Evolutionary conservation across 2,113 vertebrate species (phyloP).

Genomic region (Axis porcinus): DNA sequence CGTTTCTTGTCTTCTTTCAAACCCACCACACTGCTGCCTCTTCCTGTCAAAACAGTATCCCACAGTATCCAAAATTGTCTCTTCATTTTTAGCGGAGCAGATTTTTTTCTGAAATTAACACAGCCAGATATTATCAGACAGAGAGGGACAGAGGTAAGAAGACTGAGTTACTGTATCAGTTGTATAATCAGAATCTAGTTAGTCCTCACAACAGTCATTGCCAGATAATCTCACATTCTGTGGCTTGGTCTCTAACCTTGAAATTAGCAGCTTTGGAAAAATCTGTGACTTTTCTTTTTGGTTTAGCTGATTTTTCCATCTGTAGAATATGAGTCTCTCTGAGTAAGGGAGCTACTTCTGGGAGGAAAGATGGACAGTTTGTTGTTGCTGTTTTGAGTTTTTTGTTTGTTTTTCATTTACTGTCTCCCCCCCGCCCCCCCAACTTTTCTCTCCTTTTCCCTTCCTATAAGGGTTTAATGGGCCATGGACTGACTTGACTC

Average conservation of each 20-base stretch:
- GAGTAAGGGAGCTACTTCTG: neutral
- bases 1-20: constrained; percentile 50
- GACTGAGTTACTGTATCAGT: neutral
- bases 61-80: constrained; percentile 19
- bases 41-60: constrained; percentile 15
- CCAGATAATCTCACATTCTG: constrained; percentile 1
- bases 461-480: neutral
- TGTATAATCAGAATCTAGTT: constrained; percentile 10
- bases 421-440: neutral
- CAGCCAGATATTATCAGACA: constrained; percentile 59
- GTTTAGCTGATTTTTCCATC: neutral
- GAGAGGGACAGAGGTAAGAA: constrained; percentile 62
- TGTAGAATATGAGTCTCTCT: neutral
- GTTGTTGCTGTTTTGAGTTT: constrained; percentile 2
- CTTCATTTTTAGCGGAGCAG: constrained; percentile 42
- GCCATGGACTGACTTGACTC: neutral
- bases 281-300: constrained; percentile 20
- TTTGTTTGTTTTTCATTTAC: constrained; percentile 17
- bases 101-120: constrained; percentile 9
- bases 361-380: constrained; percentile 11
- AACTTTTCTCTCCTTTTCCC: neutral
- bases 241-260: neutral
- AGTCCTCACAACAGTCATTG: constrained; percentile 24
- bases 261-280: constrained; percentile 21
- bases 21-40: constrained; percentile 26